A percentile compares a stretch with the other conserved stretches of the same genome.
phyloP scores from a whole-genome alignment of 2,888 invertebrate genomes.

The Rhogogaster chlorosoma region DNA sequence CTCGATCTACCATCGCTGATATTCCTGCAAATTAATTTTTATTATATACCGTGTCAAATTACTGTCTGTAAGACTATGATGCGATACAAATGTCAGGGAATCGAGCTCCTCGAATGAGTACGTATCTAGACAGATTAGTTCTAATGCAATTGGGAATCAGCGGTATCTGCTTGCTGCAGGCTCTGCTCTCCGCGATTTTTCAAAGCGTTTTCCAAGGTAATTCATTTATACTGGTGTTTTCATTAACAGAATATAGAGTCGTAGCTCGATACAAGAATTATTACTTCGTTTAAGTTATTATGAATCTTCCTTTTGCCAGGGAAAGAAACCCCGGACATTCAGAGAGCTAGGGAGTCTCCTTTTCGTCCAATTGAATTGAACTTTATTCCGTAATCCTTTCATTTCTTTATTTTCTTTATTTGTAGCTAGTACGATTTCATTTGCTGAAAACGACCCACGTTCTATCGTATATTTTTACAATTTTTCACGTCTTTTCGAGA shows the following conservation, averaged over 20 bases:
- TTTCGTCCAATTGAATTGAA: background rate
- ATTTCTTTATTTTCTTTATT: background rate
- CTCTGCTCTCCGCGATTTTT: background rate
- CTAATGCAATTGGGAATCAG: slow-evolving; percentile 30
- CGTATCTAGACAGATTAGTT: slow-evolving; percentile 26
- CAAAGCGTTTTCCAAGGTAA: slow-evolving; percentile 1
- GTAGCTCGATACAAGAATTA: background rate
- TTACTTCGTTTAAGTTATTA: background rate
- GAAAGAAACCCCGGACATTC: background rate
- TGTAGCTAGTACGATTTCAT: background rate
- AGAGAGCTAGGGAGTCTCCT: background rate
- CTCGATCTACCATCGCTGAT: background rate
- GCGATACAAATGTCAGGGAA: slow-evolving; percentile 10
- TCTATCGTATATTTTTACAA: background rate
- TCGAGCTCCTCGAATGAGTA: background rate
- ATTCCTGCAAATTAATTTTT: background rate
- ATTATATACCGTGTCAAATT: background rate
- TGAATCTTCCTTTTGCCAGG: background rate
- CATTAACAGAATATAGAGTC: slow-evolving; percentile 24
- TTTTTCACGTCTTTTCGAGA: background rate
- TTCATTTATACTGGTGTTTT: slow-evolving; percentile 8
- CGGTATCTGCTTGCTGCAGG: background rate
- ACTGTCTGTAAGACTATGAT: background rate
- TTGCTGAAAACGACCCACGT: background rate
- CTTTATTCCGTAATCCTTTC: background rate